Percentiles rank a stretch among this genome's conserved stretches.
These are phyloP conservation scores for Acronicta leporina DNA, from an alignment of 2,888 invertebrate genomes.

Conservation along the genomic window DNA sequence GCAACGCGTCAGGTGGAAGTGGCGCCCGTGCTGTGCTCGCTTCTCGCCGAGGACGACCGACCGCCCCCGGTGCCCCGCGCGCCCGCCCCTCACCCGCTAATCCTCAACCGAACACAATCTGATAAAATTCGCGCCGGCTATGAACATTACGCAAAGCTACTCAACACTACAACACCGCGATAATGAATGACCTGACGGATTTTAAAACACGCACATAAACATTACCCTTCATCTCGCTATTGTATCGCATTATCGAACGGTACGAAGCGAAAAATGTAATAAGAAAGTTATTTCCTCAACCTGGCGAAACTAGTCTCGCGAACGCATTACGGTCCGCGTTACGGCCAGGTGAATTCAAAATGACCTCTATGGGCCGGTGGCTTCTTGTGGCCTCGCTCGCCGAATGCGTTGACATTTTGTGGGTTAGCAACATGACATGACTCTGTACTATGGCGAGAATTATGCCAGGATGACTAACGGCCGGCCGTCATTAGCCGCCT, in stretches of 20 bases:
- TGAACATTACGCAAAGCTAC: conserved; percentile 87
- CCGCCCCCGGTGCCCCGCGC: conserved; percentile 72
- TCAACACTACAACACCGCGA: conserved; percentile 82
- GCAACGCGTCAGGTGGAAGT: conserved; percentile 89
- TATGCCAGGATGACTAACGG: conserved; percentile 87
- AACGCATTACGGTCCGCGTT: conserved; percentile 87
- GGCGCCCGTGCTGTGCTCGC: conserved; percentile 80
- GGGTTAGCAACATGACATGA: conserved; percentile 86
- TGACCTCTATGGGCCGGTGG: conserved; percentile 89
- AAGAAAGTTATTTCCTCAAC: conserved; percentile 89
- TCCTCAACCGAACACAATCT: conserved; percentile 87
- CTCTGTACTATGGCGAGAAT: conserved; percentile 74
- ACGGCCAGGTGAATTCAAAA: conserved; percentile 88
- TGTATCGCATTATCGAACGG: conserved; percentile 75
- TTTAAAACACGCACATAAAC: conserved; percentile 76
- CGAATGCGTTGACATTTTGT: conserved; percentile 87
- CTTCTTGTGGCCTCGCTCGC: conserved; percentile 86
- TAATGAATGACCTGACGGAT: conserved; percentile 85
- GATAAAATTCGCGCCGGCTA: conserved; percentile 89
- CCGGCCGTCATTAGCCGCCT: conserved; percentile 78
- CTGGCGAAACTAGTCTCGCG: conserved; percentile 88
- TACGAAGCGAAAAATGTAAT: conserved; percentile 79
- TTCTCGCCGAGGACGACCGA: conserved; percentile 78
- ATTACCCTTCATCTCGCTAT: conserved; percentile 69
- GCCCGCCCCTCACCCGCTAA: conserved; percentile 78